A percentile compares a stretch with the other conserved stretches of the same genome.
These are phyloP conservation scores for Zoanthus solanderi DNA, from an alignment of 92 coral and sea anemone genomes.

Conservation along the genomic window DNA sequence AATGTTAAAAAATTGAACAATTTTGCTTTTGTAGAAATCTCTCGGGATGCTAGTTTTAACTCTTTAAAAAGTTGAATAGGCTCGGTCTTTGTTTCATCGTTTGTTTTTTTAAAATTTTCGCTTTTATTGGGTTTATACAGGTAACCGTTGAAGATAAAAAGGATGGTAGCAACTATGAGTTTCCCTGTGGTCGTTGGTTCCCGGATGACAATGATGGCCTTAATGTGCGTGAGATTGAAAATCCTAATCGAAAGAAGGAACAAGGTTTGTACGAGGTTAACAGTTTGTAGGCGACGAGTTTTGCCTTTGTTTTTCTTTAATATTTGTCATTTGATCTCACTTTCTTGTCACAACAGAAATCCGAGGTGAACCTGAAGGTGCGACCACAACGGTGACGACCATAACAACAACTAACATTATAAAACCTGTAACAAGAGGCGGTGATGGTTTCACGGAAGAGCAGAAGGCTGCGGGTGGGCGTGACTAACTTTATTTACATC, in stretches of 20 bases:
- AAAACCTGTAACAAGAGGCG: slow-evolving; percentile 13
- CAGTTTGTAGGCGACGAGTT: background rate
- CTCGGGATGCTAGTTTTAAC: background rate
- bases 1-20: too few relatives aligned
- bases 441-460: background rate
- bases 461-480: slow-evolving; percentile 27
- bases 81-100: background rate
- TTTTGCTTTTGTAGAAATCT: background rate
- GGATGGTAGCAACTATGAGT: slow-evolving; percentile 6
- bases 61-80: background rate
- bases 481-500: background rate
- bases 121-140: background rate
- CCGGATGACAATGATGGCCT: slow-evolving; percentile 35
- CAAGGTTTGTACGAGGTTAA: background rate
- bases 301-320: background rate
- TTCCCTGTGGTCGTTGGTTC: slow-evolving; percentile 43
- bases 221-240: slow-evolving; percentile 27
- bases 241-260: slow-evolving; percentile 33
- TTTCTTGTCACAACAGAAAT: background rate
- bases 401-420: slow-evolving; percentile 22
- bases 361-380: background rate
- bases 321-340: background rate
- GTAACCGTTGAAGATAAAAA: slow-evolving; percentile 37
- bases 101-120: background rate
- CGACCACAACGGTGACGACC: slow-evolving; percentile 5